These are phyloP conservation scores for Piscicola geometra DNA, from an alignment of 2,888 invertebrate genomes.

Conservation along the genomic window DNA sequence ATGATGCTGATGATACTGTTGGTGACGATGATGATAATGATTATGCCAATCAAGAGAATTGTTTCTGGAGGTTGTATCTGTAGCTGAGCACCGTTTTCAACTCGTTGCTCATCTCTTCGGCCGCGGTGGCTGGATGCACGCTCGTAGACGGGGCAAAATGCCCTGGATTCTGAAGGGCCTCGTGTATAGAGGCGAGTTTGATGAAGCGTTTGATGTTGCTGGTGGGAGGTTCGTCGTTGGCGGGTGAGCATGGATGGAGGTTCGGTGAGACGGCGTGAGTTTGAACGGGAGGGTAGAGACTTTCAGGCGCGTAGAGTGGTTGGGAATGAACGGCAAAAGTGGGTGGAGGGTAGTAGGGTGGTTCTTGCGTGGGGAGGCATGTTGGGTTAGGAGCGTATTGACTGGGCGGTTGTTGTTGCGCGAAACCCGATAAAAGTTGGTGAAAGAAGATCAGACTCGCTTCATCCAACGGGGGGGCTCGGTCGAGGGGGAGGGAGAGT, in stretches of 20 bases:
- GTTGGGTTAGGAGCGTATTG: background rate
- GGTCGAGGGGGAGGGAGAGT: constrained; percentile 1
- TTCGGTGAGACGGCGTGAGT: constrained; percentile 22
- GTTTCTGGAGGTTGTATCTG: background rate
- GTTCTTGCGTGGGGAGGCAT: constrained; percentile 22
- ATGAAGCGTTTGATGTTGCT: background rate
- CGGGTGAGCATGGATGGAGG: constrained; percentile 28
- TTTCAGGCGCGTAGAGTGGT: constrained; percentile 28
- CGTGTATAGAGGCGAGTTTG: background rate
- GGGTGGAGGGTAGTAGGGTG: constrained; percentile 34
- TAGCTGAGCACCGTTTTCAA: background rate
- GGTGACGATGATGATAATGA: too few species aligned
- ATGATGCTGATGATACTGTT: background rate
- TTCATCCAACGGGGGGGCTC: too few species aligned
- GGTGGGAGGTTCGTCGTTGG: background rate
- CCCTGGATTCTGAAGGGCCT: background rate
- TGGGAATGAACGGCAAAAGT: constrained; percentile 27
- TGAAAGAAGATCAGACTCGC: background rate
- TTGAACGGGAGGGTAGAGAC: constrained; percentile 22
- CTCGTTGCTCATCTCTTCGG: background rate
- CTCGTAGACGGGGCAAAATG: too few species aligned
- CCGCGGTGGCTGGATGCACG: too few species aligned
- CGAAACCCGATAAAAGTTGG: background rate
- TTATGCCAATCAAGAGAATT: background rate
- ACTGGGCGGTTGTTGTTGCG: background rate